Evolutionary conservation across 2,797 vertebrate species (phyloP), one percentile per base, ranked within the genome.

Genomic region (Ateles fusciceps): DNA sequence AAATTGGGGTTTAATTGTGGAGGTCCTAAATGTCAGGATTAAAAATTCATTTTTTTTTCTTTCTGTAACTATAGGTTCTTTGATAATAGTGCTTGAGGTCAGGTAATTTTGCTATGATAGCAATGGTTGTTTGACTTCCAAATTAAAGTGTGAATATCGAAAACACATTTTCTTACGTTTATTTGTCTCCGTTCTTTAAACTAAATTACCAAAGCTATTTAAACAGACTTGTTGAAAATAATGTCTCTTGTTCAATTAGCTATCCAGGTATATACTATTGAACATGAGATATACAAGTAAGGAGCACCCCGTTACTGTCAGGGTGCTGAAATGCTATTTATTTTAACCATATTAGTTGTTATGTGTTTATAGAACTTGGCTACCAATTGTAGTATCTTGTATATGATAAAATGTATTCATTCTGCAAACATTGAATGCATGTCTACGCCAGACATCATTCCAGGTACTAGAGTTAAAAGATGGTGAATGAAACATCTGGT

Each of bases 401-500:
- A 28, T 93, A 10, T 79, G n/a, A 90, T 55, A 91, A 88, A 72
- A 75, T 68, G 50, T 59, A n/a, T 94, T 96, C 15, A 71, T 93
- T 93, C 14, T 55, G n/a, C 90, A 93, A 80, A 87, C 2, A 68
- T 68, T 75, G 33, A n/a, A n/a, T 68, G 33, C n/a, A n/a, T n/a
- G 30, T n/a, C 7, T 91, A 55, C 13, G 36, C 30, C 42, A 75
- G 85, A 85, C 55, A 42, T 83, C 72, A 85, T 89, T 74, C 24
- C 7, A 75, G 42, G 11, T 76, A n/a, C n/a, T 89, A n/a, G n/a
- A 78, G 33, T 89, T 96, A 79, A 91, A 96, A 93, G 42, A 86
- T n/a, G 5, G 3, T 39, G 36, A 96, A 72, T 88, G 96, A 89
- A 95, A 94, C 93, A 89, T 89, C 36, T 85, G 78, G 48, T n/a